Evolutionary conservation across 2,113 vertebrate species (phyloP), one percentile per base, ranked within the genome.

Genomic region (Zosterops hypoxanthus): DNA sequence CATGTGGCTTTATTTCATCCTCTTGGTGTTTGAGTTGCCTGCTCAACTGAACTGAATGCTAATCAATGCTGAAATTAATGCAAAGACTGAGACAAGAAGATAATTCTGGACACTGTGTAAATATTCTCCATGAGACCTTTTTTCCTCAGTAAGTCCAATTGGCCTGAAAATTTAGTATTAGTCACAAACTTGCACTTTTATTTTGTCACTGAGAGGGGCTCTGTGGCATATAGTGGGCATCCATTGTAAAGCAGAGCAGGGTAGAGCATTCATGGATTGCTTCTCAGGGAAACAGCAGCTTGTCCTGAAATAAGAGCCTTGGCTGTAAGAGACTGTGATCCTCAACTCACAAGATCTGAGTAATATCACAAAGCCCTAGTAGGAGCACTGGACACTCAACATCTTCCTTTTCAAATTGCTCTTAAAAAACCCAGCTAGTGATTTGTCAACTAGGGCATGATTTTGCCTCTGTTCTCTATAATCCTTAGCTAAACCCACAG

Each of bases 11-110:
- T 63, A 82, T 68, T 85, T 91, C 84, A 46, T 86, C 20, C 46
- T 88, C 53, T 52, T 84, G 20, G 24, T 68, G 34, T 88, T 69
- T 86, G 64, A 93, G 19, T 63, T 94, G 24, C 44, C n/a, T 71
- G 20, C 25, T 90, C 29, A 59, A 22, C 50, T 81, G 86, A 78
- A 23, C 44, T 75, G 23, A 49, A 24, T 24, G 12, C 23, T 24
- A 49, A 82, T 34, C n/a, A 56, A 31, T 64, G 26, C 61, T 60
- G 49, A 92, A 88, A 71, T 82, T 53, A 78, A 4, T 52, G 39
- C 52, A 90, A 88, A 95, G 44, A 60, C 25, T 39, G 56, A 92
- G 17, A 68, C 24, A 71, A n/a, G 19, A 73, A 68, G 39, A 23
- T 75, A 78, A 75, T 82, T 91, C 41, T 46, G 44, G 53, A 44